These are phyloP conservation scores for Acestrorhynchus altus DNA, from an alignment of 2,797 vertebrate genomes.

Conservation along the genomic window DNA sequence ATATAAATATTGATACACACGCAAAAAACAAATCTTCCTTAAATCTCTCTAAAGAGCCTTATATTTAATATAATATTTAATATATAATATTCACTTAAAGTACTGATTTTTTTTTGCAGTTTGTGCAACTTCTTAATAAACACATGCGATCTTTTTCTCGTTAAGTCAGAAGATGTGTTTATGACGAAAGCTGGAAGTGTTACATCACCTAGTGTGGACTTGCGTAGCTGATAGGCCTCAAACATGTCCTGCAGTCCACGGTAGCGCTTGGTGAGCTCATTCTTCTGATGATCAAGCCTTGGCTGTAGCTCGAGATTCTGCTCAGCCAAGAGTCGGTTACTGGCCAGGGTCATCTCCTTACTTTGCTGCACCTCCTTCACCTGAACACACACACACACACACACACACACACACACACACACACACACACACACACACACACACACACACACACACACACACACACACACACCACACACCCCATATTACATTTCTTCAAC, in stretches of 20 bases:
- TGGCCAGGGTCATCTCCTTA: conserved; percentile 90
- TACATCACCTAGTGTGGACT: conserved; percentile 88
- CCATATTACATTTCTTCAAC: neutral
- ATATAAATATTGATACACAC: too few relatives aligned
- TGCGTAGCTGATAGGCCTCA: conserved; percentile 93
- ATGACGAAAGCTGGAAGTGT: neutral
- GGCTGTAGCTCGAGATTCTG: conserved; percentile 92
- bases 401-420: conserved; percentile 25
- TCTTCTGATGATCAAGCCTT: conserved; percentile 86
- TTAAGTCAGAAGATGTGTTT: too few relatives aligned
- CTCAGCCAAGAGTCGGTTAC: conserved; percentile 92
- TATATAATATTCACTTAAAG: too few relatives aligned
- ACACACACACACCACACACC: neutral
- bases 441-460: conserved; percentile 32
- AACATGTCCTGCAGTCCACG: conserved; percentile 85
- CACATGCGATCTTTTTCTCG: too few relatives aligned
- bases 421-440: conserved; percentile 15
- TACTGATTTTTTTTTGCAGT: too few relatives aligned
- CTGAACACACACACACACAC: conserved; percentile 67
- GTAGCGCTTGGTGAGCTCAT: conserved; percentile 85
- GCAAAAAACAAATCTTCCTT: too few relatives aligned
- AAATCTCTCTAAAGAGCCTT: too few relatives aligned
- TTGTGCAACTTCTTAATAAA: too few relatives aligned
- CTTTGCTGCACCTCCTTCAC: conserved; percentile 89
- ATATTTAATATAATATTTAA: too few relatives aligned